A percentile compares a stretch with the other conserved stretches of the same genome.
These are phyloP conservation scores for Microctonus aethiopoides DNA, from an alignment of 2,888 invertebrate species.

Conservation along the genomic window DNA sequence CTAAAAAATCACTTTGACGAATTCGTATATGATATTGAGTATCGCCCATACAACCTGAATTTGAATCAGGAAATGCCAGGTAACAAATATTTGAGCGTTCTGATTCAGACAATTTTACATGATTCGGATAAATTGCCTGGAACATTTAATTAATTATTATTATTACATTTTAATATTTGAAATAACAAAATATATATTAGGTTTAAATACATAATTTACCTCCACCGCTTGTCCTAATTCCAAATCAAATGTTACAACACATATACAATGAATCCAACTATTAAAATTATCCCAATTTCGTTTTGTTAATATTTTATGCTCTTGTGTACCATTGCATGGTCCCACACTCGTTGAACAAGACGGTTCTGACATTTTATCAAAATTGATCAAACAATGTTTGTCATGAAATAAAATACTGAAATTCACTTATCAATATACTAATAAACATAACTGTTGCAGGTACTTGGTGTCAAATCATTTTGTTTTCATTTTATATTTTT, in stretches of 20 bases:
- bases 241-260: constrained; percentile 98
- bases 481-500: no score
- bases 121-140: constrained; percentile 84
- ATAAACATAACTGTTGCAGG: background rate
- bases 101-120: constrained; percentile 82
- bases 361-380: constrained; percentile 40
- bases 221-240: constrained; percentile 99
- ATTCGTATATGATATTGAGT: constrained; percentile 96
- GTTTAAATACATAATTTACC: constrained; percentile 67
- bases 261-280: constrained; percentile 97
- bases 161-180: background rate
- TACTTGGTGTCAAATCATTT: background rate
- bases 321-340: constrained; percentile 28
- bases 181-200: constrained; percentile 13
- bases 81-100: constrained; percentile 96
- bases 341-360: constrained; percentile 35
- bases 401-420: background rate
- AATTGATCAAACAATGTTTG: background rate
- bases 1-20: constrained; percentile 71
- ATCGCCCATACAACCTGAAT: constrained; percentile 99
- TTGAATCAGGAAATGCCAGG: constrained; percentile 98
- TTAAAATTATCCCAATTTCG: constrained; percentile 78
- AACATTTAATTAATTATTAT: constrained; percentile 28
- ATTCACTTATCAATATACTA: background rate
- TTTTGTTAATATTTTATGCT: constrained; percentile 33